Evolutionary conservation across 2,888 invertebrate species (phyloP), one percentile per base, ranked within the genome.

Genomic region (Myopa tessellatipennis): DNA sequence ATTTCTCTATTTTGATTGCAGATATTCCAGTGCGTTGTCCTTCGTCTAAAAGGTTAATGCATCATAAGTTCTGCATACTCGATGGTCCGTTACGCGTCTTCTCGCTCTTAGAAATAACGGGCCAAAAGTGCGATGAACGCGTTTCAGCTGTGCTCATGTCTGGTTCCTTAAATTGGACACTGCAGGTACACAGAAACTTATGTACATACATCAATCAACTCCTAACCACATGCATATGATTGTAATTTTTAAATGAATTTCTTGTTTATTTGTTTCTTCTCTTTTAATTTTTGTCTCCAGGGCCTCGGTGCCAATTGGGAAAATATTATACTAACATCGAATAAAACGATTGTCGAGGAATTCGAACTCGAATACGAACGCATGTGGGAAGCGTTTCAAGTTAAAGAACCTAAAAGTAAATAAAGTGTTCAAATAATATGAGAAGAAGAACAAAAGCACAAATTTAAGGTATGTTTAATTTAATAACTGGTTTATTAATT

Each of bases 61-160:
- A 89, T 82, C 88, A 89, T 80, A 89, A 89, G 79, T 89, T 86
- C 79, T 84, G 87, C 77, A 80, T 89, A 55, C 78, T 89, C 7
- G 89, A 89, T 77, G 85, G 84, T 7, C 80, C 80, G 4, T 58
- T 71, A 14, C 85, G 87, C 8, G 82, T 79, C 63, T 76, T 75
- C 26, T 77, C 74, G 52, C 78, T 84, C 52, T 72, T 77, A 10
- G 63, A 72, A 71, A 79, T 79, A 55, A 72, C 55, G 63, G 77
- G 69, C 4, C 80, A 80, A 79, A 34, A 45, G 10, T 50, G 63
- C 69, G 76, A 79, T 55, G 65, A 77, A 74, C 76, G 73, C 14
- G 79, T 82, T 0, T 58, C 72, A n/a, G 82, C 82, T 63, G 50
- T 84, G 0, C 6, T 85, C 1, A 40, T 88, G 10, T 85, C 80